Evolutionary conservation across 64 coral and sea anemone genomes (phyloP).

Genomic region (Montipora cactus): DNA sequence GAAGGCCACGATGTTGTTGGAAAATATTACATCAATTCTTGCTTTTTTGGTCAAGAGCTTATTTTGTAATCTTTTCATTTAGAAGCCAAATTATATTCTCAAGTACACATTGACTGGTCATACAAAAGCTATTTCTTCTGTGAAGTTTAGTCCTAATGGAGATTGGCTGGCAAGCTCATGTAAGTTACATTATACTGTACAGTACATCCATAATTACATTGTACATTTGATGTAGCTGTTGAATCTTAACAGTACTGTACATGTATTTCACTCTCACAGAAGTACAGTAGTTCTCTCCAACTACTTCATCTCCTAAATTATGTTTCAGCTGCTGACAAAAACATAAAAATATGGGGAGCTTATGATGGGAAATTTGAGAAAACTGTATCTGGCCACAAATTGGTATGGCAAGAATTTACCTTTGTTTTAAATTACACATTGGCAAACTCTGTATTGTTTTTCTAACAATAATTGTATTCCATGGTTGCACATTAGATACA

Average conservation of each 20-base stretch:
- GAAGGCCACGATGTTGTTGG: too few relatives aligned
- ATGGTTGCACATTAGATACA: too few relatives aligned
- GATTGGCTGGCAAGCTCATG: constrained; percentile 97
- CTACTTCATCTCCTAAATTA: background rate
- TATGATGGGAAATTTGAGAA: constrained; percentile 99
- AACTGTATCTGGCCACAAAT: constrained; percentile 98
- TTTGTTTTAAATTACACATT: too few relatives aligned
- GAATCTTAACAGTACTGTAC: too few relatives aligned
- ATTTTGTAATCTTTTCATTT: constrained; percentile 6
- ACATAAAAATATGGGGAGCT: constrained; percentile 99
- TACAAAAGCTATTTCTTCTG: constrained; percentile 97
- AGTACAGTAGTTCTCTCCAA: background rate
- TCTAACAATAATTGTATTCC: too few relatives aligned
- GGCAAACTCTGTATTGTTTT: too few relatives aligned
- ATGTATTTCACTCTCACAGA: too few relatives aligned
- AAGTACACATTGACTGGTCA: constrained; percentile 99
- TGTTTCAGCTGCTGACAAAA: constrained; percentile 92
- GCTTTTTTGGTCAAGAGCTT: too few relatives aligned
- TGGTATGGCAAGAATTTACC: constrained; percentile 61
- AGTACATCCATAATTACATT: too few relatives aligned
- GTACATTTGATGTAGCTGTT: too few relatives aligned
- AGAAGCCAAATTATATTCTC: constrained; percentile 97
- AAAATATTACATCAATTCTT: too few relatives aligned
- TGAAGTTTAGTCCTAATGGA: constrained; percentile 98
- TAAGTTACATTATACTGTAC: constrained; percentile 52